Conservation (phyloP, 2,888 invertebrate genomes). For the Sepioteuthis lessoniana region DNA sequence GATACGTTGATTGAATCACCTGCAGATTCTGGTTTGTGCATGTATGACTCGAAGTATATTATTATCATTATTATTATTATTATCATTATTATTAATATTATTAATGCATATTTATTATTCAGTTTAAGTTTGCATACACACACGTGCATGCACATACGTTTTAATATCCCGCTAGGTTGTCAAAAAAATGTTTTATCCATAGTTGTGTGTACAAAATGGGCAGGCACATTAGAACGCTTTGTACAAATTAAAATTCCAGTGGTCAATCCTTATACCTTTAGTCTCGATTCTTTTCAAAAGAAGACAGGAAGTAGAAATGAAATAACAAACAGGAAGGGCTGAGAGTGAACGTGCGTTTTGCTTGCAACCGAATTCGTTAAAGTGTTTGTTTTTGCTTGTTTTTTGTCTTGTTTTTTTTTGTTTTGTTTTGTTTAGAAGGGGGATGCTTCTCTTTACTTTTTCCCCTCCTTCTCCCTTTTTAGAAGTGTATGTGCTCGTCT, state of each 20-base stretch:
- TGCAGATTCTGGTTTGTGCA: too few relatives aligned
- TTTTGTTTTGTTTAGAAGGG: neutral
- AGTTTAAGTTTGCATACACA: too few relatives aligned
- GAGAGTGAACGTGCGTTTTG: neutral
- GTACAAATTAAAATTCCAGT: neutral
- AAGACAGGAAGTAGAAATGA: neutral
- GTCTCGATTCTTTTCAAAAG: neutral
- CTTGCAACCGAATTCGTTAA: neutral
- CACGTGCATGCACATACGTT: too few relatives aligned
- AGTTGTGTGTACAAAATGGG: constrained; percentile 12
- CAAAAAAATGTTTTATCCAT: neutral
- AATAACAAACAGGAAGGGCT: neutral
- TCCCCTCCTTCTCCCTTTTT: too few relatives aligned
- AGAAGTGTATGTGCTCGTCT: too few relatives aligned
- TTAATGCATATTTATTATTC: too few relatives aligned
- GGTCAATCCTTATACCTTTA: neutral
- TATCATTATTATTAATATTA: too few relatives aligned
- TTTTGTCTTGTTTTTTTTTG: neutral
- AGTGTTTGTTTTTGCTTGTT: neutral
- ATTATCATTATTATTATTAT: too few relatives aligned
- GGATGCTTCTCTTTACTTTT: neutral
- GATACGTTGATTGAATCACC: too few relatives aligned
- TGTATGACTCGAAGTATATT: too few relatives aligned
- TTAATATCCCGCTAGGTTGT: too few relatives aligned
- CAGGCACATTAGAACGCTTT: neutral